Conservation (phyloP, 2,113 vertebrate genomes). For the Zingel zingel region DNA sequence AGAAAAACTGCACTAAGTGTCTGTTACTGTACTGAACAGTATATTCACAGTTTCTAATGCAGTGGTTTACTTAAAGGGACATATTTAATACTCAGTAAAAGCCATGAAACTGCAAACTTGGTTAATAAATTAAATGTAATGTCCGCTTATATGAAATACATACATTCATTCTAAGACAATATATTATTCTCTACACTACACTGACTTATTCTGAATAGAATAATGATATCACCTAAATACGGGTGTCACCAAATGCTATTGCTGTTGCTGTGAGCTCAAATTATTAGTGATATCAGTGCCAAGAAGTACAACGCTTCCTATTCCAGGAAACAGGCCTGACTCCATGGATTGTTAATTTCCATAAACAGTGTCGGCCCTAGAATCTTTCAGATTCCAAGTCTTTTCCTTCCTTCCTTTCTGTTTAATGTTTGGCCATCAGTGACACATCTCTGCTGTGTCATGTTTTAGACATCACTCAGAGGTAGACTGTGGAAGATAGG, state of each 20-base stretch:
- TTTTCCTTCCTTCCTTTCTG: conserved; percentile 81
- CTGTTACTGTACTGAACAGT: background rate
- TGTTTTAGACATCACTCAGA: conserved; percentile 45
- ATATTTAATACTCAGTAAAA: background rate
- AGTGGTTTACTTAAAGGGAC: background rate
- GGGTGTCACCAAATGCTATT: conserved; percentile 16
- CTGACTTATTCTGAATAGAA: conserved; percentile 29
- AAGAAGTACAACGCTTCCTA: conserved; percentile 66
- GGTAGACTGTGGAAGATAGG: background rate
- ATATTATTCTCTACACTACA: background rate
- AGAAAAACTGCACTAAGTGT: background rate
- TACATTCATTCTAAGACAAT: background rate
- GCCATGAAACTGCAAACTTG: background rate
- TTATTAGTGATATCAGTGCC: conserved; percentile 60
- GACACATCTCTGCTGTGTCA: conserved; percentile 57
- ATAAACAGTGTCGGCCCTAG: conserved; percentile 78
- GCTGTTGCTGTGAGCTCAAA: conserved; percentile 58
- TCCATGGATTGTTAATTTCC: conserved; percentile 77
- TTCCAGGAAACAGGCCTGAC: conserved; percentile 75
- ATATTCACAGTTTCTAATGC: background rate
- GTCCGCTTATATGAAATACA: background rate
- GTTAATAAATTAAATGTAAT: background rate
- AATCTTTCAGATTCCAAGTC: conserved; percentile 80
- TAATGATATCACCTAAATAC: conserved; percentile 43
- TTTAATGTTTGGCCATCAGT: conserved; percentile 60